Percentiles rank a stretch among this genome's conserved stretches.
These are phyloP conservation scores for Hemithea aestivaria DNA, from an alignment of 2,888 invertebrate genomes.

Conservation along the genomic window DNA sequence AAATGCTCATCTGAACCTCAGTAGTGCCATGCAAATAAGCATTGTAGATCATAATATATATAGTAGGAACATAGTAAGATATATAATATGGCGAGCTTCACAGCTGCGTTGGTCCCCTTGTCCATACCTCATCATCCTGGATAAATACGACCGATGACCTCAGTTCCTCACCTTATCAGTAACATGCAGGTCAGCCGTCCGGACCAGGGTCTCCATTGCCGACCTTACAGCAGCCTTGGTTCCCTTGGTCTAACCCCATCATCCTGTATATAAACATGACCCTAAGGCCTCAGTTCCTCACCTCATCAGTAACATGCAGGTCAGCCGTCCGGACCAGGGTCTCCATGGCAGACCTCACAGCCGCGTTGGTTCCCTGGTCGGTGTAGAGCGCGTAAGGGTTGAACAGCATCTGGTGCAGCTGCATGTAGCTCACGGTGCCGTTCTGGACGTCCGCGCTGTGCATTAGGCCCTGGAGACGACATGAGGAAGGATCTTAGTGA, in stretches of 20 bases:
- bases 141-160: too few relatives aligned
- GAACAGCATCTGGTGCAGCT: constrained; percentile 88
- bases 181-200: constrained; percentile 81
- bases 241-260: too few relatives aligned
- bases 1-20: too few relatives aligned
- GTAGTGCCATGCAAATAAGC: too few relatives aligned
- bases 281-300: constrained; percentile 39
- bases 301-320: constrained; percentile 81
- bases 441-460: constrained; percentile 80
- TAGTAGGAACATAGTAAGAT: too few relatives aligned
- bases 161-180: constrained; percentile 75
- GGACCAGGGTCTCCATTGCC: constrained; percentile 81
- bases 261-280: too few relatives aligned
- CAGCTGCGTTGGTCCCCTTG: too few relatives aligned
- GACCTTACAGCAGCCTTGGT: too few relatives aligned
- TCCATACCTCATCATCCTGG: too few relatives aligned
- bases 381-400: constrained; percentile 87
- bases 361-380: constrained; percentile 79
- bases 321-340: constrained; percentile 82
- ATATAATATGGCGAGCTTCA: too few relatives aligned
- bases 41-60: too few relatives aligned
- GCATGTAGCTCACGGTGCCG: constrained; percentile 80
- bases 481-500: too few relatives aligned
- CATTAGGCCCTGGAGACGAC: constrained; percentile 81
- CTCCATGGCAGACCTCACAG: constrained; percentile 82